Conservation (phyloP, 2,113 vertebrate species). For the Nematolebias whitei region DNA sequence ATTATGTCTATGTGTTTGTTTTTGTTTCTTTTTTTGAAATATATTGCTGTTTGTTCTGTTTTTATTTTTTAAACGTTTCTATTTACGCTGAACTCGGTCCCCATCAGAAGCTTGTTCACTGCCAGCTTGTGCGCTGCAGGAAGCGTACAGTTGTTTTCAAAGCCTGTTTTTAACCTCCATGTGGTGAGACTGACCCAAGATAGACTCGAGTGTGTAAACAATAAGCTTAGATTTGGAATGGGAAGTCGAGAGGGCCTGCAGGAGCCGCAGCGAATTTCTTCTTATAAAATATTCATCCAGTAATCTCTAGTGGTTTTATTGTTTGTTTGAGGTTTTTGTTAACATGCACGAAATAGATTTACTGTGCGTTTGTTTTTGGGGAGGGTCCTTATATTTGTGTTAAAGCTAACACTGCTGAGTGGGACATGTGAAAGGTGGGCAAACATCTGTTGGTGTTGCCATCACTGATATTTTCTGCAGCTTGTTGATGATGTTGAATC, state of each 20-base stretch:
- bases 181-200: neutral
- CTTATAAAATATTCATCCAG: neutral
- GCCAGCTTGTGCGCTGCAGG: neutral
- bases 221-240: neutral
- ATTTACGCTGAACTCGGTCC: neutral
- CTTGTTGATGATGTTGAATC: too few species aligned
- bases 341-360: neutral
- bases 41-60: too few species aligned
- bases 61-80: too few species aligned
- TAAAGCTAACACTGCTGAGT: too few species aligned
- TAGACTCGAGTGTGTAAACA: neutral
- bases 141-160: neutral
- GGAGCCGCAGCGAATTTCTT: neutral
- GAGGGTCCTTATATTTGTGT: too few species aligned
- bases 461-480: too few species aligned
- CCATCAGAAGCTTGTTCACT: neutral
- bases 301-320: neutral
- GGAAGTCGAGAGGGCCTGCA: neutral
- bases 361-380: neutral
- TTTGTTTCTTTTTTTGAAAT: neutral
- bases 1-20: neutral
- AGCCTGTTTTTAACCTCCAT: neutral
- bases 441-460: too few species aligned
- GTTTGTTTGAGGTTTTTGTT: neutral
- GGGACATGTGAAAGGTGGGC: too few species aligned